Evolutionary conservation across 2,888 invertebrate species (phyloP), one percentile per base, ranked within the genome.

Genomic region (Ommatoiulus sabulosus): DNA sequence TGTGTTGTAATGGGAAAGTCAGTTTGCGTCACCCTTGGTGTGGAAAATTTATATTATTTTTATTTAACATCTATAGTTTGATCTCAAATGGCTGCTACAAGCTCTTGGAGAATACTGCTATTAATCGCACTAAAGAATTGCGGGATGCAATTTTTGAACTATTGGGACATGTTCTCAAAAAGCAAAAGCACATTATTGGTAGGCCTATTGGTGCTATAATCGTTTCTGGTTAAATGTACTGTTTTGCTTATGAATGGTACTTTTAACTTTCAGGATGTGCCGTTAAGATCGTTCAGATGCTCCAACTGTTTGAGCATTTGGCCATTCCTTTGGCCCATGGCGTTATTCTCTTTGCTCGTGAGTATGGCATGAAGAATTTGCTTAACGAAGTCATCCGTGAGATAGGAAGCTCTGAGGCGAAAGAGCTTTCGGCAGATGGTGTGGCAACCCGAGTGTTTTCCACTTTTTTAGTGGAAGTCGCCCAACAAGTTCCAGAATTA

Each of bases 111-210:
- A 93, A 93, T 90, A 92, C 92, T 0, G 91, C 90, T 87, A 91
- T 92, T 24, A 90, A 90, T 87, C 92, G 91, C 93, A 92, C 94
- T 80, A 93, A 95, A 90, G 96, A 95, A 90, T 93, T 93, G 94
- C 94, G 95, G 89, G 95, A 95, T 90, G 95, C 95, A 17, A 94
- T 97, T 6, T 95, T 96, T 91, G 95, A 97, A 94, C 95, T 97
- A 72, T 93, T 98, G 89, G 97, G 97, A 17, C 94, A 95, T 3
- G 94, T 97, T 85, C 95, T 97, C 35, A 97, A 96, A 92, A 95
- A 95, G 87, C 97, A 97, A 92, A 97, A 96, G 92, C 97, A 98
- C 93, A 96, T 95, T 92, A 91, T 94, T 92, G 93, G 94, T 94
- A 91, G 90, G 91, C 89, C 12, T 63, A 44, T 72, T 87, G n/a